phyloP scores from a whole-genome alignment of 1,140 invertebrate genomes.

The Polypedilum vanderplanki region DNA sequence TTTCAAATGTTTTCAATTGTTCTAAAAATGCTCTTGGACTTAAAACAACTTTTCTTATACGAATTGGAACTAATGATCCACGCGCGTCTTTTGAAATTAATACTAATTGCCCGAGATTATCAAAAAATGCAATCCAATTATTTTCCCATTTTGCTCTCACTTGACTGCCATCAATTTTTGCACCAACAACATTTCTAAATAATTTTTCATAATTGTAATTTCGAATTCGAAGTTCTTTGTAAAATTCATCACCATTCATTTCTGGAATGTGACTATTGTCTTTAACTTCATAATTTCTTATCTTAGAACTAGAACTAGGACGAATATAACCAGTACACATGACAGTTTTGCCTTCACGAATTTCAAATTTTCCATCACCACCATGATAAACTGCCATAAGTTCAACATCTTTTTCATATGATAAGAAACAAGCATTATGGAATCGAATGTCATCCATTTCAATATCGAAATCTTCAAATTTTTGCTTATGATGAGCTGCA shows the following conservation, averaged over 20 bases:
- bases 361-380: not conserved
- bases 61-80: not conserved
- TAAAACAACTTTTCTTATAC: not conserved
- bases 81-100: not conserved
- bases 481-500: not conserved
- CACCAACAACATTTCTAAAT: slow-evolving; percentile 16
- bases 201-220: slow-evolving; percentile 69
- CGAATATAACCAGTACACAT: not conserved
- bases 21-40: not conserved
- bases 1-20: not conserved
- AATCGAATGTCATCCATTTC: not conserved
- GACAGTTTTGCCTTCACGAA: not conserved
- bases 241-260: slow-evolving; percentile 62
- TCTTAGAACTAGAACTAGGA: not conserved
- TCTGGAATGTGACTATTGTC: not conserved
- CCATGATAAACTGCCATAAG: not conserved
- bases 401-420: not conserved
- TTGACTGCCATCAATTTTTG: slow-evolving; percentile 13
- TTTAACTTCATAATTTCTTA: not conserved
- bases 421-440: not conserved
- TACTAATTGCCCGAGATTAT: not conserved
- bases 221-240: slow-evolving; percentile 77
- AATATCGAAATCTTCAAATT: not conserved
- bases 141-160: not conserved
- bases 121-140: not conserved